Conservation (phyloP, 2,113 vertebrate species). For the Lynx canadensis region DNA sequence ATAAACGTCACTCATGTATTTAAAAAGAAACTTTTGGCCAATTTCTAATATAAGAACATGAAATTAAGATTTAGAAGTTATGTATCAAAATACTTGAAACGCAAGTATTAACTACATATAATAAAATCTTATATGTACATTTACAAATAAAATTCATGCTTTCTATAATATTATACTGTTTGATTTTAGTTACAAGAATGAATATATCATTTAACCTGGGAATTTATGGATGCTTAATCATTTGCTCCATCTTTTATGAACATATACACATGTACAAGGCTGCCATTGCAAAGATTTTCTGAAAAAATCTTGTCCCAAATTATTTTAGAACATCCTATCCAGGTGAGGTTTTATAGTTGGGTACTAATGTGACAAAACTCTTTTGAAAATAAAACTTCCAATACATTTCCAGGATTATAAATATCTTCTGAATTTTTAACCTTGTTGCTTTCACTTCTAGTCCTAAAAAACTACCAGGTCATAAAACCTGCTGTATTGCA, state of each 20-base stretch:
- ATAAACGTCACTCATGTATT: neutral
- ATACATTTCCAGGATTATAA: neutral
- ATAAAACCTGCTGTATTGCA: neutral
- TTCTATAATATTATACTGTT: neutral
- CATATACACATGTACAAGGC: neutral
- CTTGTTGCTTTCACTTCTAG: neutral
- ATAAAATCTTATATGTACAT: neutral
- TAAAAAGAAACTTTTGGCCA: neutral
- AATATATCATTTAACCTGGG: neutral
- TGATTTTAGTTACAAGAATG: neutral
- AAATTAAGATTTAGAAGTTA: conserved; percentile 5
- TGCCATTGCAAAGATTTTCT: neutral
- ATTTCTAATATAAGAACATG: neutral
- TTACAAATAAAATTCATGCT: neutral
- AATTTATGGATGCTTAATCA: neutral
- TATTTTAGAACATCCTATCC: neutral
- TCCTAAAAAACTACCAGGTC: neutral
- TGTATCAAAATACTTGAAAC: neutral
- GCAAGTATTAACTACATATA: neutral
- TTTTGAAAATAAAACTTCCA: neutral
- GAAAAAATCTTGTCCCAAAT: neutral
- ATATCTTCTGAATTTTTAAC: neutral
- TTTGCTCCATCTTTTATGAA: neutral
- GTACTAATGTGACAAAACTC: neutral
- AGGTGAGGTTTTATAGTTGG: neutral